These are phyloP conservation scores for Sebastolobus altivelis DNA, from an alignment of 2,797 vertebrate genomes.

Conservation along the genomic window DNA sequence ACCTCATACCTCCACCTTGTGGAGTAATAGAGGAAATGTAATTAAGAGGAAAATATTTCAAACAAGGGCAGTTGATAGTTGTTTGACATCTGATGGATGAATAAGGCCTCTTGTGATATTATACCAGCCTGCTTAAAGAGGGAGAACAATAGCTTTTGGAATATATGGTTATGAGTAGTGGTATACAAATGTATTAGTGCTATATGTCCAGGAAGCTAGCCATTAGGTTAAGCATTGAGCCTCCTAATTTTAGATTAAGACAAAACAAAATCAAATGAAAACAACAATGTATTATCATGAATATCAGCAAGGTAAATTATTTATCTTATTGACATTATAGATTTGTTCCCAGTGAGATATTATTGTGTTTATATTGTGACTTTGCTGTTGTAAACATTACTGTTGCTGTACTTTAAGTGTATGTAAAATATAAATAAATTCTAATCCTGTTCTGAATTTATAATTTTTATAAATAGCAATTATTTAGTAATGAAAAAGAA, in stretches of 20 bases:
- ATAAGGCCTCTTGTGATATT: no score
- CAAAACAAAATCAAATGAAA: background rate
- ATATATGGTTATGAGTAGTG: background rate
- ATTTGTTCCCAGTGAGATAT: no score
- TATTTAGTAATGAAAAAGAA: no score
- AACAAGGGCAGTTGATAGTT: background rate
- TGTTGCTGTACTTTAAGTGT: no score
- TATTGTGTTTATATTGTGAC: no score
- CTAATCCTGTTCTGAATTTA: no score
- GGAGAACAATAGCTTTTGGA: background rate
- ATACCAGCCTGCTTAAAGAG: no score
- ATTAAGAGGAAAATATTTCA: background rate
- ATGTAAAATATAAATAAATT: no score
- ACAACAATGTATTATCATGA: background rate
- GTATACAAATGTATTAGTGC: background rate
- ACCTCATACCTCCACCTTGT: slow-evolving; percentile 22
- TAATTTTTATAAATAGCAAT: no score
- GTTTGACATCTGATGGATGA: background rate
- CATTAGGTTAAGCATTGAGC: background rate
- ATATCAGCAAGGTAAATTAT: fast-evolving
- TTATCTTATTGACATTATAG: no score
- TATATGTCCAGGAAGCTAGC: background rate
- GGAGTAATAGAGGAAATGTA: background rate
- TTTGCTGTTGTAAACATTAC: no score
- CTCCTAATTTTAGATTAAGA: background rate